Evolutionary conservation across 1,140 invertebrate species (phyloP), one percentile per base, ranked within the genome.

Genomic region (Ostrea denselamellosa): DNA sequence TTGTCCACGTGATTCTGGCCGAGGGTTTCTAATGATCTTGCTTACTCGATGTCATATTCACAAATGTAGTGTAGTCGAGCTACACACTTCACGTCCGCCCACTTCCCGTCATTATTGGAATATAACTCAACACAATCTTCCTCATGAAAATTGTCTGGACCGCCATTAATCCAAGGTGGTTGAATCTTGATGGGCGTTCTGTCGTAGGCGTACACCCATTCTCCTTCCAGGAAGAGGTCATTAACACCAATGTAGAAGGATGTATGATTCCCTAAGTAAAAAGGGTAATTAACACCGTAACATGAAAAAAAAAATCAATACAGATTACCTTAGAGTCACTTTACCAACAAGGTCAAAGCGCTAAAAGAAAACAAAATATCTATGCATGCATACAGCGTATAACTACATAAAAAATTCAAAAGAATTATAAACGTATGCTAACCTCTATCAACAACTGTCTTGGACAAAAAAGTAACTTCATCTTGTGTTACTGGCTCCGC

Each of bases 11-110:
- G 2, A 44, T 5, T 2, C 34, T 44, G 34, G 34, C 1, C 34
- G 34, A 44, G 2, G 34, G 1, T 62, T 19, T 19, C 17, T 19
- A 62, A 62, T 62, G 0, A 12, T 56, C 9, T 19, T 62, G 17
- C 68, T 77, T 34, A 77, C 68, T 77, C 68, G 25, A 28, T 28
- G 68, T 77, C 68, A 17, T 77, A 77, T 77, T 77, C 68, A 10
- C 68, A 77, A 25, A 77, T 77, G 28, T 77, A 77, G 25, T 28
- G 28, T 7, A 77, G 68, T 9, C 3, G 22, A 5, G 68, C 28
- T 22, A 0, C 14, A 28, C 68, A 77, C 25, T 28, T 22, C 7
- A 77, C 25, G 25, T 77, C 68, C 68, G 68, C 2, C 68, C 68
- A 77, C 17, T 77, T 25, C 0, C 68, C 68, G 22, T 34, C 12